A percentile compares a stretch with the other conserved stretches of the same genome.
phyloP scores from a whole-genome alignment of 2,797 vertebrate species.

The Sardinella longiceps region DNA sequence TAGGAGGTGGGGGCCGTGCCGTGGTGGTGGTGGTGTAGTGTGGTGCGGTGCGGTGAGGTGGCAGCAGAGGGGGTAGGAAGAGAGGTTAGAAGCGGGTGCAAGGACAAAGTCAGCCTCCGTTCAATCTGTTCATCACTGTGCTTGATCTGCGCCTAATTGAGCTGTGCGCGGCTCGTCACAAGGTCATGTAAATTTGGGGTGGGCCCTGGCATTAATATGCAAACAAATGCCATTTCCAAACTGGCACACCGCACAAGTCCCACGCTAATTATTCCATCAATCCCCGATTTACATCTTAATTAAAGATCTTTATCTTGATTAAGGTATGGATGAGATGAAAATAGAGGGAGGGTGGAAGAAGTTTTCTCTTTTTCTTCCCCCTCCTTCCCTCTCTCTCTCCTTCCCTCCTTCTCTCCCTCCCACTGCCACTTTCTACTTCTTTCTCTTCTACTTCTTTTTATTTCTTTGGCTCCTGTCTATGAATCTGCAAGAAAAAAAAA shows the following conservation, averaged over 20 bases:
- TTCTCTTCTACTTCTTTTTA: not conserved
- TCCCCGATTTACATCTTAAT: conserved; percentile 66
- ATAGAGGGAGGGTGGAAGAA: conserved; percentile 15
- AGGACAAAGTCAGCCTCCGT: conserved; percentile 38
- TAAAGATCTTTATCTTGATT: conserved; percentile 65
- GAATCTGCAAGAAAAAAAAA: conserved; percentile 28
- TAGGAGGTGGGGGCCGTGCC: not conserved
- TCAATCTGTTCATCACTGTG: conserved; percentile 50
- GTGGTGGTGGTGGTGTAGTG: not conserved
- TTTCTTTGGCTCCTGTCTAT: not conserved
- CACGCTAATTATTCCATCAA: conserved; percentile 64
- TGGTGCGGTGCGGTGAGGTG: not conserved
- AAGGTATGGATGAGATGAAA: conserved; percentile 50
- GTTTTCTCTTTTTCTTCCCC: not conserved
- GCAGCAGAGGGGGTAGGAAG: not conserved
- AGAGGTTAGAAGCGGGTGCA: conserved; percentile 27
- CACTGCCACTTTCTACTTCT: not conserved
- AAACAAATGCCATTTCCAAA: conserved; percentile 61
- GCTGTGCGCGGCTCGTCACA: conserved; percentile 51
- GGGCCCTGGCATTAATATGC: conserved; percentile 63
- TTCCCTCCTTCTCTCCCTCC: not conserved
- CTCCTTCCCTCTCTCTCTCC: not conserved
- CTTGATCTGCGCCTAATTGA: conserved; percentile 61
- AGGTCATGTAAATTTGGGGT: conserved; percentile 59
- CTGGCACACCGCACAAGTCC: conserved; percentile 43